These are phyloP conservation scores for Sycophaga agraensis DNA, from an alignment of 1,140 invertebrate species.

Conservation along the genomic window DNA sequence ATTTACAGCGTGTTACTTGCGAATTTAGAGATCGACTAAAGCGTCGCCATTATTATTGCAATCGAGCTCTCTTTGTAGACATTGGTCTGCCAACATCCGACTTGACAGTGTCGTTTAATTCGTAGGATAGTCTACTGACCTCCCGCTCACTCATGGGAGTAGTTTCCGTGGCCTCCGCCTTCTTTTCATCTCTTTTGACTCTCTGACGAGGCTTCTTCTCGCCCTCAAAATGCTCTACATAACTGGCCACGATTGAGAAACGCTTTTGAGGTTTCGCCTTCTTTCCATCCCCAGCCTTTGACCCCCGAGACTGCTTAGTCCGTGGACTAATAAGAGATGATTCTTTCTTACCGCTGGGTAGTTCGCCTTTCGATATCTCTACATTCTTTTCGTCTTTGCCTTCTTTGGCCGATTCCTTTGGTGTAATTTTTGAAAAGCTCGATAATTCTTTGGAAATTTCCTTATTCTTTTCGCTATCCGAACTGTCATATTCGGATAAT, in stretches of 20 bases:
- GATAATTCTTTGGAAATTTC: not conserved
- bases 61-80: constrained; percentile 55
- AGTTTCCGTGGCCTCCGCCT: constrained; percentile 33
- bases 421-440: constrained; percentile 10
- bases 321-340: too few species aligned
- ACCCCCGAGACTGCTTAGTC: too few species aligned
- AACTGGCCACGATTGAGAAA: constrained; percentile 54
- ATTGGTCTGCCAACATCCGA: constrained; percentile 44
- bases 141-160: constrained; percentile 53
- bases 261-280: constrained; percentile 42
- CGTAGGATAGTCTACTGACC: constrained; percentile 52
- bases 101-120: constrained; percentile 33
- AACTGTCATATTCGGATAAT: constrained; percentile 42
- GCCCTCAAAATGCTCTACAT: constrained; percentile 50
- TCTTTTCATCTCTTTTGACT: constrained; percentile 33
- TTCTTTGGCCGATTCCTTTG: constrained; percentile 5
- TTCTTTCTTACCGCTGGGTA: constrained; percentile 30
- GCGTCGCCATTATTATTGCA: constrained; percentile 21
- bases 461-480: constrained; percentile 13
- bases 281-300: constrained; percentile 21
- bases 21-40: not conserved
- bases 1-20: constrained; percentile 11
- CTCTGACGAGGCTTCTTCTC: constrained; percentile 33
- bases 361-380: constrained; percentile 21
- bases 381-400: too few species aligned